phyloP scores from a whole-genome alignment of 2,888 invertebrate species.

The Formica aserva region DNA sequence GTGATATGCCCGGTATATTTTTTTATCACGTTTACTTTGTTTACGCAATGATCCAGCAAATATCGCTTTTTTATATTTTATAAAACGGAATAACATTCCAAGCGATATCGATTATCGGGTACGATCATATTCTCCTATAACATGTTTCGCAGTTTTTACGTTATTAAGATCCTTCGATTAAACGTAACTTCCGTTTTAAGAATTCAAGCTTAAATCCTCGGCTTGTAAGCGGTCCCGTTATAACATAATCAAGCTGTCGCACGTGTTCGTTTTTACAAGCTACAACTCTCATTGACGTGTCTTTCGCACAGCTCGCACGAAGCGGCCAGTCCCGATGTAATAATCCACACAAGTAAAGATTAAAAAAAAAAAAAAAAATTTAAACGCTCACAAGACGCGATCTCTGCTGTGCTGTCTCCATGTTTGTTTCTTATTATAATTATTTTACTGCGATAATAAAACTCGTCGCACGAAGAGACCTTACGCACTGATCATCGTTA shows the following conservation, averaged over 20 bases:
- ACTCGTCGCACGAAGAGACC: not conserved
- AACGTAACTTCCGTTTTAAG: not conserved
- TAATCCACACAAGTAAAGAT: not conserved
- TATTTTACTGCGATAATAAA: slow-evolving; percentile 42
- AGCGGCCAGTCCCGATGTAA: not conserved
- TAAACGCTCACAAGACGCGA: not conserved
- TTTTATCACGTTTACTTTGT: not conserved
- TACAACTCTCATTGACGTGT: not conserved
- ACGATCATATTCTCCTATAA: not conserved
- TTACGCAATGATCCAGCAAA: not conserved
- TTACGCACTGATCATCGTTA: not conserved
- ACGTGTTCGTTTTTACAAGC: slow-evolving; percentile 15
- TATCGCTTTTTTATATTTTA: not conserved
- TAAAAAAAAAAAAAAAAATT: not conserved
- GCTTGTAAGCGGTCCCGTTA: slow-evolving; percentile 27
- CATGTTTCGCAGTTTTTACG: not conserved
- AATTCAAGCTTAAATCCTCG: not conserved
- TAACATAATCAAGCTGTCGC: slow-evolving; percentile 16
- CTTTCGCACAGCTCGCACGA: slow-evolving; percentile 12
- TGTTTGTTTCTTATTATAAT: not conserved
- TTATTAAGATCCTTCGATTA: not conserved
- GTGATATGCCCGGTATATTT: not conserved
- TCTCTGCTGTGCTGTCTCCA: not conserved
- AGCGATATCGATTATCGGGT: not conserved
- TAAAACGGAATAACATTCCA: not conserved